A percentile compares a stretch with the other conserved stretches of the same genome.
Conservation (phyloP, 2,113 vertebrate species). For the Pseudopodoces humilis region DNA sequence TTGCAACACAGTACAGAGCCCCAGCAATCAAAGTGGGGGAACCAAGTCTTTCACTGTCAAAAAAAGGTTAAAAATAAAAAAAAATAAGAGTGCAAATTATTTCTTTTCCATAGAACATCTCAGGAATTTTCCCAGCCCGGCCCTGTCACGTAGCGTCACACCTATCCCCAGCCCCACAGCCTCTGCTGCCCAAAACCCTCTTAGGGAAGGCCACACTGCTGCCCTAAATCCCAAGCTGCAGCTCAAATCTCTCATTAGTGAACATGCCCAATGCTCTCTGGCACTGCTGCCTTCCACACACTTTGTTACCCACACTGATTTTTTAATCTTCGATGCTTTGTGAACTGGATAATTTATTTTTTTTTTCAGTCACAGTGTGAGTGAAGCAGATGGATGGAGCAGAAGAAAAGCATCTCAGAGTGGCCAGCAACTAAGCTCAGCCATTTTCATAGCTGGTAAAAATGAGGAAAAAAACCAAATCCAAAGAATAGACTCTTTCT, state of each 20-base stretch:
- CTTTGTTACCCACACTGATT: neutral
- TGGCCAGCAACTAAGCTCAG: neutral
- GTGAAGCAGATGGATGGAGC: conserved; percentile 43
- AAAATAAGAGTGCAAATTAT: neutral
- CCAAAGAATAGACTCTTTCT: neutral
- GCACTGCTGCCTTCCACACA: neutral
- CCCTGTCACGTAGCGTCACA: neutral
- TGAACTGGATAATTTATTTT: neutral
- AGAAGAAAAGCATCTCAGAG: neutral
- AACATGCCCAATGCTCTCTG: neutral
- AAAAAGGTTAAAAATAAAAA: neutral
- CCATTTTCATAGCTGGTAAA: conserved; percentile 10
- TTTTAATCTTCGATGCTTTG: neutral
- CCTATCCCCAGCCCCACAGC: neutral
- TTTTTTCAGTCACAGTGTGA: neutral
- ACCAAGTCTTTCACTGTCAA: neutral
- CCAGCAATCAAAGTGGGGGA: neutral
- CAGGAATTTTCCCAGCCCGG: neutral
- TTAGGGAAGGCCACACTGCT: neutral
- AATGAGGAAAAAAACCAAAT: neutral
- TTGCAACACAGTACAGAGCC: neutral
- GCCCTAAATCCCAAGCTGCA: neutral
- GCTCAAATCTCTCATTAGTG: neutral
- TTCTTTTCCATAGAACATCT: neutral
- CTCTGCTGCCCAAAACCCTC: neutral